Percentiles rank a stretch among this genome's conserved stretches.
Conservation (phyloP, 2,797 vertebrate genomes). For the Cryptoblepharus egeriae region DNA sequence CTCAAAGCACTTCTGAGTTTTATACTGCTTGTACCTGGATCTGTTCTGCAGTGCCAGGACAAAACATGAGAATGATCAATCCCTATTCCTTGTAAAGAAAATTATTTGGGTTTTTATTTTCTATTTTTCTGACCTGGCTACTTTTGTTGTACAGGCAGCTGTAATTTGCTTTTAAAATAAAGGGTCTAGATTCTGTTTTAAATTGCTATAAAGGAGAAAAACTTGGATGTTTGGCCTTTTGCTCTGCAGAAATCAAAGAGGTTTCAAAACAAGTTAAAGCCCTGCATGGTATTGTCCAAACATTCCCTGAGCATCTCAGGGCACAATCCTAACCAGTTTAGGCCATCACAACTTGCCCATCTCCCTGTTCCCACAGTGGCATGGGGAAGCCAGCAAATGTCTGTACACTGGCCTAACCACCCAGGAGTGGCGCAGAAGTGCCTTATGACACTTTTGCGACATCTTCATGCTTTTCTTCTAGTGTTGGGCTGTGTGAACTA, state of each 20-base stretch:
- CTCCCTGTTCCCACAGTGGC: too few relatives aligned
- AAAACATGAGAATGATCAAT: background rate
- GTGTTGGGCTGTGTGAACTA: too few relatives aligned
- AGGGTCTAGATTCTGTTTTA: background rate
- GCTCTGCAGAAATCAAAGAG: background rate
- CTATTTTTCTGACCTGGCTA: background rate
- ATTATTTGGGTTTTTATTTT: background rate
- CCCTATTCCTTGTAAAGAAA: background rate
- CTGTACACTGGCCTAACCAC: too few relatives aligned
- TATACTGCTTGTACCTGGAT: background rate
- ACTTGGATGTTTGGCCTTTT: background rate
- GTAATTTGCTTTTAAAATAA: background rate
- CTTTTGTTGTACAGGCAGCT: background rate
- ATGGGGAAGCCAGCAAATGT: too few relatives aligned
- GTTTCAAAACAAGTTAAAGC: background rate
- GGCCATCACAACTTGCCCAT: too few relatives aligned
- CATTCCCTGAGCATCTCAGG: background rate
- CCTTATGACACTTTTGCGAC: too few relatives aligned
- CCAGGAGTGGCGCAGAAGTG: too few relatives aligned
- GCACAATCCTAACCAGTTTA: too few relatives aligned
- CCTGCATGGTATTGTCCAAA: too few relatives aligned
- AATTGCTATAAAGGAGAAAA: background rate
- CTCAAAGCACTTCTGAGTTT: background rate
- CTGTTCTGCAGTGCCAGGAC: background rate
- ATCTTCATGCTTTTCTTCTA: too few relatives aligned